A percentile compares a stretch with the other conserved stretches of the same genome.
Conservation (phyloP, 2,113 vertebrate genomes). For the Brevimyrus niger region DNA sequence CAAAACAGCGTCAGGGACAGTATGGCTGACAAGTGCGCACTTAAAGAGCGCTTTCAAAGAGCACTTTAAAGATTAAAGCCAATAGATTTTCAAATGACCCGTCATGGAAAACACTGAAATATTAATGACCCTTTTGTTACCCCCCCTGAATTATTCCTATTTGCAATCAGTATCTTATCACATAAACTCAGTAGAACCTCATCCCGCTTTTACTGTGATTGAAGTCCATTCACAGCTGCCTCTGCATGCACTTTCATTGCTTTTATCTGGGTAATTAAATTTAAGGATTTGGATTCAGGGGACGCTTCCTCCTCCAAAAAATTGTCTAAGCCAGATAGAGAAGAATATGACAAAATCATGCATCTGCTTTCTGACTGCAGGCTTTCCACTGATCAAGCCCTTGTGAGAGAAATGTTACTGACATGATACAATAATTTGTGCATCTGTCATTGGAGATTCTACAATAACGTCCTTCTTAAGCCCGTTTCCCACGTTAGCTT, state of each 20-base stretch:
- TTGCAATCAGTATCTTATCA: neutral
- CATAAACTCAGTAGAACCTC: neutral
- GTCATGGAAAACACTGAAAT: neutral
- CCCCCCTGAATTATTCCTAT: neutral
- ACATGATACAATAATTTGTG: neutral
- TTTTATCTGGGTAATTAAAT: conserved; percentile 7
- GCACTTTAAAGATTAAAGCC: neutral
- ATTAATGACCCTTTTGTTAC: neutral
- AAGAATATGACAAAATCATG: neutral
- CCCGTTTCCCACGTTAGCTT: neutral
- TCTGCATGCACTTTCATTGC: neutral
- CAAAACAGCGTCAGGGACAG: neutral
- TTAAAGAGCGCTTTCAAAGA: neutral
- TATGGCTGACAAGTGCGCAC: neutral
- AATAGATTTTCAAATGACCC: neutral
- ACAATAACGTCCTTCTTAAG: neutral
- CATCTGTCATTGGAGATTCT: neutral
- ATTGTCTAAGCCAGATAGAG: neutral
- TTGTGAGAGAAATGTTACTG: neutral
- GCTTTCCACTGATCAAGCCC: neutral
- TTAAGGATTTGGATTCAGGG: neutral
- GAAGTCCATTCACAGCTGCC: neutral
- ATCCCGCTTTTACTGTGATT: neutral
- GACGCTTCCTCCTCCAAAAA: neutral
- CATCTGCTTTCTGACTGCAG: neutral